Conservation (phyloP, 2,113 vertebrate species). For the Lagopus leucura region DNA sequence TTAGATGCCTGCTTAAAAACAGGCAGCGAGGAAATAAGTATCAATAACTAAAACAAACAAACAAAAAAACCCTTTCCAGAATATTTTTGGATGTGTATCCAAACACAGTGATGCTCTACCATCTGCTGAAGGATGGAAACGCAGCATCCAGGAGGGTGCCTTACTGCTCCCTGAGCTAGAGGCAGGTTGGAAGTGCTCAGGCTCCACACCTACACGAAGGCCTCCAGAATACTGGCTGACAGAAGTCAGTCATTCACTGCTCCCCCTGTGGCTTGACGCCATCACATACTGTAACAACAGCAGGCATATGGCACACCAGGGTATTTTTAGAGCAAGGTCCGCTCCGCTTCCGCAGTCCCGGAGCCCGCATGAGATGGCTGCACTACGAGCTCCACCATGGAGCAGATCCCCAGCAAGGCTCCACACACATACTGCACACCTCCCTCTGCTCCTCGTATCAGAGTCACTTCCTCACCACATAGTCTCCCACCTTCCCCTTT, state of each 20-base stretch:
- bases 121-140: not conserved
- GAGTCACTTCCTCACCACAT: not conserved
- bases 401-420: accelerated
- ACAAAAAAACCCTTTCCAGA: not conserved
- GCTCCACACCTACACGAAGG: accelerated
- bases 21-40: not conserved
- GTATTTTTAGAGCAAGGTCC: not conserved
- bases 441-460: accelerated
- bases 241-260: not conserved
- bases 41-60: not conserved
- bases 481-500: not conserved
- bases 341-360: not conserved
- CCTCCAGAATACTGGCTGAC: not conserved
- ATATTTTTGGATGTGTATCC: not conserved
- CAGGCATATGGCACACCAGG: accelerated
- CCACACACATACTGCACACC: not conserved
- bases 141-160: accelerated
- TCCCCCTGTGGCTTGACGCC: not conserved
- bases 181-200: not conserved
- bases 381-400: accelerated
- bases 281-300: not conserved
- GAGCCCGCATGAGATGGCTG: accelerated
- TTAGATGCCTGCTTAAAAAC: not conserved
- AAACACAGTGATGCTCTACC: not conserved
- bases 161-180: not conserved